Evolutionary conservation across 1,140 invertebrate genomes (phyloP), one percentile per base, ranked within the genome.

Genomic region (Zaprionus davidi): DNA sequence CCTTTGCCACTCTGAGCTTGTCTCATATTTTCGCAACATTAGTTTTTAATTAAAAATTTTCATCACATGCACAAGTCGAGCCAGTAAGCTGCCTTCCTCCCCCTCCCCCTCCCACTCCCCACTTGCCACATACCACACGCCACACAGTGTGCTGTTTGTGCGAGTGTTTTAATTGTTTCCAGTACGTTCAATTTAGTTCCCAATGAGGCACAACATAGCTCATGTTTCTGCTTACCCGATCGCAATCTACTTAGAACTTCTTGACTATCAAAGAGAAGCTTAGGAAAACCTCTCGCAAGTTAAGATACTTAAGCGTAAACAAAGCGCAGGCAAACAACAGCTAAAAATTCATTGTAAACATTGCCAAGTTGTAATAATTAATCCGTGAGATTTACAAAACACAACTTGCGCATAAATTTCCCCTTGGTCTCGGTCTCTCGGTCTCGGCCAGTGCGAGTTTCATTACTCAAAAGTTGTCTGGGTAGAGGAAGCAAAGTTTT

Each of bases 11-110:
- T 38, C 2, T 2, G 13, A 7, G 41, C 41, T 66, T 69, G 71
- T 69, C 77, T 86, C 80, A 83, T 83, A 87, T 84, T 91, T 86
- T 90, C 80, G 82, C 84, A 80, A 91, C 90, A 91, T 91, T 91
- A 91, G 90, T 84, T 91, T 91, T 91, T 91, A 91, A 91, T 91
- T 91, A 91, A 91, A 88, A 91, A 91, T 82, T 58, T 79, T 65
- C 76, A 86, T 71, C 69, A 67, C 82, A 72, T 76, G 56, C 78
- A 71, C 57, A 79, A 82, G 73, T 68, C 57, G 70, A 68, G 65
- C 34, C 59, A 46, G 20, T 55, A 55, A 65, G 28, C 77, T 63
- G 36, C 24, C 53, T 65, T 12, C 26, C 26, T 3, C 2, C 15
- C 44, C 60, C n/a, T n/a, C n/a, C n/a, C n/a, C n/a, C n/a, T n/a